Base-by-base conservation (phyloP, 2,113 vertebrate species). In the Engraulis encrasicolus region DNA sequence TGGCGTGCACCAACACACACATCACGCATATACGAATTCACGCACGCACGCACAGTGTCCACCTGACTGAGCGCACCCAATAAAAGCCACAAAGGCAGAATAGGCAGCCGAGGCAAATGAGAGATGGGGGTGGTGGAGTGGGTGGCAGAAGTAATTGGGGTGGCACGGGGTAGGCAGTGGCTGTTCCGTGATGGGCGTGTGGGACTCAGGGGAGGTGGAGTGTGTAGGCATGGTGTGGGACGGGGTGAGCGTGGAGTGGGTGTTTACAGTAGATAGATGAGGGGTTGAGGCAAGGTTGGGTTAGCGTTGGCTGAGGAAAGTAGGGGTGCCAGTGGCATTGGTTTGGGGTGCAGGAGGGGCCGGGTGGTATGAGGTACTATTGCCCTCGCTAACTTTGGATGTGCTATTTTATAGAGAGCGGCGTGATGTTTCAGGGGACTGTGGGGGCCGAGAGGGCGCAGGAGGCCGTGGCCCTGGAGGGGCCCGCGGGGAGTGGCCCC, bases 21-120 rank as follows among this genome's bases (percentile, higher is more conserved):
- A 12, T 31, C 66, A 17, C 66, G 34, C 66, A 74, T 31, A 45
- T 23, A 23, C 5, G 9, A 23, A 12, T 31, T 34, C 66, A 17
- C 66, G 34, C 66, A 74, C 66, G 27, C 34, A 74, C 66, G 52
- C 90, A 86, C 86, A 88, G 85, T 34, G 83, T 87, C 87, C 89
- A 90, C 85, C 91, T 92, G 91, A 94, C 93, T 93, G 79, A 82
- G 82, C 85, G 81, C 66, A 50, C 84, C 91, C 91, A 79, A 84
- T 93, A 93, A 95, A 95, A 92, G 83, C 23, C 66, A 74, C 66
- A 36, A 34, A 27, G 66, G 78, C 86, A 88, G 88, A 89, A 74
- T 74, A 80, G 78, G 85, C 83, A 87, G 82, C 85, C 86, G 86
- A 91, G 85, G 85, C 91, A 92, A 93, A 93, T 88, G 84, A 92